Percentiles rank a stretch among this genome's conserved stretches.
phyloP scores from a whole-genome alignment of 2,113 vertebrate species.

The Tursiops truncatus region DNA sequence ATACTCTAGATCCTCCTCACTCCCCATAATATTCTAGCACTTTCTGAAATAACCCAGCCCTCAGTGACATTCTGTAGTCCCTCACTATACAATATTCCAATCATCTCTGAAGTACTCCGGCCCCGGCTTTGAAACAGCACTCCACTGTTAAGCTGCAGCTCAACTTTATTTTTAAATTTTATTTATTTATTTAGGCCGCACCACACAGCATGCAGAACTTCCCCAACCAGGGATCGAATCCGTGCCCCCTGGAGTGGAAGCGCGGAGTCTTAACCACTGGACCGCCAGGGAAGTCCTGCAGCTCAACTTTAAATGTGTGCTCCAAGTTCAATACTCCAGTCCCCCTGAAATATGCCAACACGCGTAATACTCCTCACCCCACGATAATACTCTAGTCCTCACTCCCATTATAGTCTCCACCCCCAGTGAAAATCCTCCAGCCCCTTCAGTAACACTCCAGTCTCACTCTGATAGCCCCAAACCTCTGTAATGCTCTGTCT shows the following conservation, averaged over 20 bases:
- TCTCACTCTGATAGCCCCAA: not conserved
- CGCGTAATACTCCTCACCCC: not conserved
- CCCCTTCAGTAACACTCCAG: not conserved
- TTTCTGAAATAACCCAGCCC: not conserved
- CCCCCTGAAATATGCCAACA: not conserved
- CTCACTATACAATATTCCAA: not conserved
- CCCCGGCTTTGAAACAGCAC: not conserved
- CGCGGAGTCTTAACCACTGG: too few relatives aligned
- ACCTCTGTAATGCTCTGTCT: conserved; percentile 79
- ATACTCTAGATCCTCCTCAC: not conserved
- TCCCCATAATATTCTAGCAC: not conserved
- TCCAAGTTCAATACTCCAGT: not conserved
- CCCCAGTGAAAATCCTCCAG: not conserved
- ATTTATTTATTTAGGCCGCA: too few relatives aligned
- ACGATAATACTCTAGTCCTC: not conserved
- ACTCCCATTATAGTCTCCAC: not conserved
- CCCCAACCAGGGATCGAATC: too few relatives aligned
- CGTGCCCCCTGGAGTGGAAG: too few relatives aligned
- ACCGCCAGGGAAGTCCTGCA: not conserved
- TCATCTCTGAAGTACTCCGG: not conserved
- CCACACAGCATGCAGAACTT: too few relatives aligned
- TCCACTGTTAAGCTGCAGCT: not conserved
- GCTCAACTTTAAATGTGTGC: not conserved
- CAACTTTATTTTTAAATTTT: not conserved
- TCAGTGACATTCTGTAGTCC: not conserved